These are phyloP conservation scores for Meteorus colon DNA, from an alignment of 2,888 invertebrate species.

Conservation along the genomic window DNA sequence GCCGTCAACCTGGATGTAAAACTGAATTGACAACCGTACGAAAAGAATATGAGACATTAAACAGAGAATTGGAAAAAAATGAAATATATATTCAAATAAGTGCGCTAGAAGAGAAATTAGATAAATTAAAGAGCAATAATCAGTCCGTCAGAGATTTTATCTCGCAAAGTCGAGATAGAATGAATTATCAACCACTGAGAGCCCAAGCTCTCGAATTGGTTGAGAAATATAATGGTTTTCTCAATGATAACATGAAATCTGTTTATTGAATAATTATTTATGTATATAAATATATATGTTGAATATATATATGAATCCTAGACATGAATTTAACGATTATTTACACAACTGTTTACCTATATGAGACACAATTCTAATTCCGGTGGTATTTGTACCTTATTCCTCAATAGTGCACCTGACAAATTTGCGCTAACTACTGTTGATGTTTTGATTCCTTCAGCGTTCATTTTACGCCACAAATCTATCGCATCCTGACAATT, in stretches of 20 bases:
- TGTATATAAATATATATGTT: background rate
- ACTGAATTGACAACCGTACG: slow-evolving; percentile 75
- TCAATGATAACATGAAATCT: slow-evolving; percentile 67
- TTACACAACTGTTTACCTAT: background rate
- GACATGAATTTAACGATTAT: too few relatives aligned
- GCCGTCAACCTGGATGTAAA: slow-evolving; percentile 74
- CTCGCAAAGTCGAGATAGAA: slow-evolving; percentile 79
- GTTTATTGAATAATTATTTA: slow-evolving; percentile 51
- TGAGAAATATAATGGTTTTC: slow-evolving; percentile 76
- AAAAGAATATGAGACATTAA: slow-evolving; percentile 76
- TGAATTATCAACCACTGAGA: slow-evolving; percentile 80
- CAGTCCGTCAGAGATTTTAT: slow-evolving; percentile 81
- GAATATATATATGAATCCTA: background rate
- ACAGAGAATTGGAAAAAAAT: slow-evolving; percentile 79
- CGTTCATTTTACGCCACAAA: slow-evolving; percentile 68
- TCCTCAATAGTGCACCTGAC: slow-evolving; percentile 66
- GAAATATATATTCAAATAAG: slow-evolving; percentile 83
- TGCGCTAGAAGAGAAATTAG: slow-evolving; percentile 81
- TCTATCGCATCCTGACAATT: slow-evolving; percentile 65
- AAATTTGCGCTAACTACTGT: slow-evolving; percentile 66
- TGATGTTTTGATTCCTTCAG: slow-evolving; percentile 67
- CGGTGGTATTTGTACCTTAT: slow-evolving; percentile 68
- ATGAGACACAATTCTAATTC: slow-evolving; percentile 20
- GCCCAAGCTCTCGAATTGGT: slow-evolving; percentile 77
- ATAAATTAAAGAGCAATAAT: slow-evolving; percentile 81